These are phyloP conservation scores for Rhagologus leucostigma DNA, from an alignment of 2,113 vertebrate genomes.

Conservation along the genomic window DNA sequence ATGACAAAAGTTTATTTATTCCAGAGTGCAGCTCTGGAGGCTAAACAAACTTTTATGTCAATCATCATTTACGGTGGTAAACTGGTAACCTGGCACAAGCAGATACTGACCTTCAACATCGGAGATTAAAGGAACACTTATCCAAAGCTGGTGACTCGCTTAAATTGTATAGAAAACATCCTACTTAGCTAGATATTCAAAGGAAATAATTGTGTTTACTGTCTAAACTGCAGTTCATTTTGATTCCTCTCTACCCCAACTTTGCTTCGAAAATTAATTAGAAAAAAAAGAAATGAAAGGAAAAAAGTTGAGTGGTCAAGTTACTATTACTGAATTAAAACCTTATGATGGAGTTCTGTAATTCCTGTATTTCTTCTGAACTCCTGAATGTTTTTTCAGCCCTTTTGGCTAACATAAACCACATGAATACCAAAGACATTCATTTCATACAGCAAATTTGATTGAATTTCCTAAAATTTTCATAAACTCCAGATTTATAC, in stretches of 20 bases:
- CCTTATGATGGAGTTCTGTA: not conserved
- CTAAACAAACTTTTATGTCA: not conserved
- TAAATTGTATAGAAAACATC: not conserved
- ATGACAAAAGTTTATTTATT: not conserved
- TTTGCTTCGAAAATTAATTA: not conserved
- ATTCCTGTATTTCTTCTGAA: not conserved
- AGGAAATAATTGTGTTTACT: not conserved
- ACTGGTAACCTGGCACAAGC: not conserved
- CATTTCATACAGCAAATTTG: not conserved
- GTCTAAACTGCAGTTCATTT: not conserved
- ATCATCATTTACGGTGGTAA: not conserved
- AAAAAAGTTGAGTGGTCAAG: not conserved
- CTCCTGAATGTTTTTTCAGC: slow-evolving; percentile 1
- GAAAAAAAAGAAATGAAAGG: not conserved
- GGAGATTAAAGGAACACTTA: not conserved
- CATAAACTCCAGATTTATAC: not conserved
- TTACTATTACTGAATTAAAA: slow-evolving; percentile 12
- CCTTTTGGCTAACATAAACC: not conserved
- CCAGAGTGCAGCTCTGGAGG: not conserved
- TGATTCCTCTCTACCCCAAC: not conserved
- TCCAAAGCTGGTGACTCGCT: not conserved
- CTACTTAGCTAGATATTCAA: not conserved
- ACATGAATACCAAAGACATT: not conserved
- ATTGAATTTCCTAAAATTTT: not conserved
- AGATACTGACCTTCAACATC: not conserved